Evolutionary conservation across 1,140 invertebrate genomes (phyloP), one percentile per base, ranked within the genome.

Genomic region (Megalonaias nervosa): DNA sequence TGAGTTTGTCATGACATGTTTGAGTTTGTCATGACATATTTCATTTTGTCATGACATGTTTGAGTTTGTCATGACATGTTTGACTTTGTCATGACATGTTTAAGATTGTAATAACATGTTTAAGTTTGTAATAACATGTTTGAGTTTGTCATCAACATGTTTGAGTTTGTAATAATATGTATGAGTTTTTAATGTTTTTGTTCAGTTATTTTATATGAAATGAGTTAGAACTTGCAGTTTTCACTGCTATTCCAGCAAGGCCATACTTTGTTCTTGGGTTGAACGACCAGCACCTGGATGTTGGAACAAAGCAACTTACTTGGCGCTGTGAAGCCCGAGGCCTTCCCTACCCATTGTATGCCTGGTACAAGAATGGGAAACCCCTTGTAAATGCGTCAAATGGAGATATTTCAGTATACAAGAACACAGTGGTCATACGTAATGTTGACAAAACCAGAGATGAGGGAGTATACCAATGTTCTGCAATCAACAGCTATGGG

Each of bases 321-420:
- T 98, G 97, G 95, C 96, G 95, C 60, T 99, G 97, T 92, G 97
- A 98, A 92, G 96, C 97, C 1, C 97, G 97, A 92, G 96, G 97
- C 21, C 96, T 97, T 84, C 97, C 97, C 31, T 94, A 95, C 61
- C 97, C 97, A 1, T 97, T 94, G 82, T 98, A 98, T 85, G 95
- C 93, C 72, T 99, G 97, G 97, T 95, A 95, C 86, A 95, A 94
- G 91, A 97, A 88, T 75, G 84, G 75, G 14, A 68, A 93, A 61
- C 92, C 92, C 75, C 94, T 97, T 1, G 92, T 65, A 13, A 75
- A 70, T 31, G 74, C 66, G n/a, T 59, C 91, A 66, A 77, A 72
- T 21, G 87, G 97, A 60, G 92, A 86, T 15, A 70, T 80, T 3
- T 81, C 85, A 72, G 76, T 88, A 21, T 65, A 65, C 12, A 69